Conservation (phyloP, 2,797 vertebrate species). For the Gymnoscopelus braueri region DNA sequence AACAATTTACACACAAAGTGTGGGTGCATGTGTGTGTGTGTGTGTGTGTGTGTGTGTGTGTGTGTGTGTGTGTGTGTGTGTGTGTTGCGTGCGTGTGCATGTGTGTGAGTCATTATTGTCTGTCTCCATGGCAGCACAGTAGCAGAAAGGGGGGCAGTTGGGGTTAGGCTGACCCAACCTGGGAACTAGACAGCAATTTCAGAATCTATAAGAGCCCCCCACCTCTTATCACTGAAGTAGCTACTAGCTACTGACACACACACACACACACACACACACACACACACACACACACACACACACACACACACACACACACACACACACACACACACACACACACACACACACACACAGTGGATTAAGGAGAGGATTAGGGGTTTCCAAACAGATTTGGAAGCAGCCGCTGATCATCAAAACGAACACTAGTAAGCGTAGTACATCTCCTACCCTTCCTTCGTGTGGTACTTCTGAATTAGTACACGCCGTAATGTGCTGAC, state of each 20-base stretch:
- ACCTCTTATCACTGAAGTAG: slow-evolving; percentile 53
- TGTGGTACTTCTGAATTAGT: slow-evolving; percentile 46
- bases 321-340: too few species aligned
- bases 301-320: too few species aligned
- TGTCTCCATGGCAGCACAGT: slow-evolving; percentile 76
- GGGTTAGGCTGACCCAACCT: slow-evolving; percentile 69
- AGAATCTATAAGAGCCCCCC: slow-evolving; percentile 60
- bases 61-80: slow-evolving; percentile 18
- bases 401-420: slow-evolving; percentile 48
- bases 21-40: slow-evolving; percentile 7
- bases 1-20: slow-evolving; percentile 49
- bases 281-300: too few species aligned
- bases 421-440: slow-evolving; percentile 39
- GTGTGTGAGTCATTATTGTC: slow-evolving; percentile 66
- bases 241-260: slow-evolving; percentile 26
- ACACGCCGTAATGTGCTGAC: slow-evolving; percentile 63
- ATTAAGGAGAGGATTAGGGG: slow-evolving; percentile 55
- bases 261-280: too few species aligned
- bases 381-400: slow-evolving; percentile 49
- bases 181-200: slow-evolving; percentile 63
- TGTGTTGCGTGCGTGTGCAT: slow-evolving; percentile 27
- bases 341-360: slow-evolving; percentile 22
- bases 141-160: slow-evolving; percentile 61
- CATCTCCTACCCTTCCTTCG: slow-evolving; percentile 38
- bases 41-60: slow-evolving; percentile 20